Conservation (phyloP, 2,888 invertebrate genomes). For the Xanthia togata region DNA sequence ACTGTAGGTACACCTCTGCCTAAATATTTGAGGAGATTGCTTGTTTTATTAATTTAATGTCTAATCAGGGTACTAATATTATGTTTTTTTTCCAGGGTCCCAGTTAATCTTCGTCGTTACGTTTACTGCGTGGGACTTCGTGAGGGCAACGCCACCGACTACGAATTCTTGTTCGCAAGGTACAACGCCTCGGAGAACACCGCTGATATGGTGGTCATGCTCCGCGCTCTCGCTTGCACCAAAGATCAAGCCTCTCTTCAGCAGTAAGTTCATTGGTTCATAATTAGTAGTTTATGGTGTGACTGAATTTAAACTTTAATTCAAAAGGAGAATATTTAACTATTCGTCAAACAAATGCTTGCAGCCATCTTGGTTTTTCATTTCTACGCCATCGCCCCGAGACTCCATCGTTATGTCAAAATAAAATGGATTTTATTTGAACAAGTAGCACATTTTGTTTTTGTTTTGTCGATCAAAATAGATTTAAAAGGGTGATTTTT, state of each 20-base stretch:
- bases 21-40: neutral
- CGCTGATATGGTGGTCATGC: constrained; percentile 90
- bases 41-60: neutral
- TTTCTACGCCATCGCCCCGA: neutral
- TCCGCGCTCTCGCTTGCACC: constrained; percentile 88
- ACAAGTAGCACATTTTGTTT: neutral
- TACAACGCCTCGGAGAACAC: constrained; percentile 91
- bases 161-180: constrained; percentile 90
- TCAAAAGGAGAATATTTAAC: neutral
- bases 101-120: constrained; percentile 91
- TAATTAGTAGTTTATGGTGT: neutral
- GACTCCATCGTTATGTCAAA: too few relatives aligned
- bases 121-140: constrained; percentile 92
- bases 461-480: neutral
- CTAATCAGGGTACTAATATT: neutral
- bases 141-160: constrained; percentile 90
- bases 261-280: constrained; percentile 72
- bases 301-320: neutral
- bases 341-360: neutral
- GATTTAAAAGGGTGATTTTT: neutral
- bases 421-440: neutral
- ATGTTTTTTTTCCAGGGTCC: constrained; percentile 82
- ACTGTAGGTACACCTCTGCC: too few relatives aligned
- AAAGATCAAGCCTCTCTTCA: constrained; percentile 71
- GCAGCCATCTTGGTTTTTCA: neutral